Evolutionary conservation across 2,113 vertebrate genomes (phyloP), one percentile per base, ranked within the genome.

Genomic region (Oryzias curvinotus): DNA sequence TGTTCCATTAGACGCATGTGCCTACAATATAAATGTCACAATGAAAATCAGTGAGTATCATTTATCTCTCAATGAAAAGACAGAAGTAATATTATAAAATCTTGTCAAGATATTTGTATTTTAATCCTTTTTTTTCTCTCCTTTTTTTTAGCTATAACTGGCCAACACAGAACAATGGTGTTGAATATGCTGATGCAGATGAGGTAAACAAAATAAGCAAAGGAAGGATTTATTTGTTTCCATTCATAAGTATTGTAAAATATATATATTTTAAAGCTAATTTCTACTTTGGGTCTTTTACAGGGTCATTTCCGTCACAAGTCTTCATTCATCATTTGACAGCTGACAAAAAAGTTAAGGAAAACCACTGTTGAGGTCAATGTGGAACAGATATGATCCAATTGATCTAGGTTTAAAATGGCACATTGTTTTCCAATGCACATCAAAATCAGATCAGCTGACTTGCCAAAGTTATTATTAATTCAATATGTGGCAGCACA

Each of bases 261-360:
- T 13, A 4, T 19, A 3, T 16, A 3, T 16, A 15, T 48, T 5
- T 42, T 17, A 21, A 6, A 2, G 5, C 26, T 0, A 57, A 21
- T 62, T 14, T 1, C 14, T 48, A 0, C 18, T 23, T 41, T 13
- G 3, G 49, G 2, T 50, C 75, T 82, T 69, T 89, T 83, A 51
- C 89, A 99, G 97, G 97, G 96, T 0, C 95, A 98, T 87, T 98
- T 99, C 87, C 93, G 97, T 75, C 96, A 99, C 91, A 99, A 99
- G 87, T 98, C 96, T 8, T 99, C 97, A 0, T 99, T 99, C 28
- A 89, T 99, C 83, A 98, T 99, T 77, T 98, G 93, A 95, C 68
- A 67, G 58, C 53, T 2, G 57, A 71, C 46, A 64, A 19, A 67
- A 16, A 12, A 73, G 7, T 25, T 56, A 55, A 2, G 56, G 25